Percentiles rank a stretch among this genome's conserved stretches.
Conservation (phyloP, 2,797 vertebrate species). For the Lindbergichthys nudifrons region DNA sequence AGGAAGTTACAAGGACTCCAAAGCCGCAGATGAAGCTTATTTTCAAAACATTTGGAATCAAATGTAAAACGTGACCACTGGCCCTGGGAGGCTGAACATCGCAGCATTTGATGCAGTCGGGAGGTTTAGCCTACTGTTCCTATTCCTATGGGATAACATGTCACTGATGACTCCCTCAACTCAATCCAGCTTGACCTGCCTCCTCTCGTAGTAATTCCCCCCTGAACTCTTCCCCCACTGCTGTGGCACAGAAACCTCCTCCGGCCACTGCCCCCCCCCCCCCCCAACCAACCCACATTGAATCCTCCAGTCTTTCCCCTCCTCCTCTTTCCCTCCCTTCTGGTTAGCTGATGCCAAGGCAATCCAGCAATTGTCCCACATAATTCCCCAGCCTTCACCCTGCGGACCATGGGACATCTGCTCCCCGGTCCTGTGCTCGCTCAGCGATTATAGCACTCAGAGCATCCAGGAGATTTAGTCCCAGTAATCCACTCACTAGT, state of each 20-base stretch:
- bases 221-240: slow-evolving; percentile 48
- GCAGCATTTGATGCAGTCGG: slow-evolving; percentile 27
- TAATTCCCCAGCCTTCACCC: slow-evolving; percentile 83
- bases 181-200: slow-evolving; percentile 62
- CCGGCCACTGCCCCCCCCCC: not conserved
- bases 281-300: slow-evolving; percentile 2
- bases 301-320: slow-evolving; percentile 48
- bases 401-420: slow-evolving; percentile 86
- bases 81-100: slow-evolving; percentile 21
- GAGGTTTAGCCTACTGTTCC: slow-evolving; percentile 49
- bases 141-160: slow-evolving; percentile 40
- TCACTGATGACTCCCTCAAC: slow-evolving; percentile 51
- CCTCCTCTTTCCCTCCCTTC: slow-evolving; percentile 40
- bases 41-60: slow-evolving; percentile 44
- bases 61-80: slow-evolving; percentile 34
- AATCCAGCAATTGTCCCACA: slow-evolving; percentile 82
- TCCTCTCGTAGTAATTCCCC: slow-evolving; percentile 60
- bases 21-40: slow-evolving; percentile 36
- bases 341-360: slow-evolving; percentile 66
- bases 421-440: slow-evolving; percentile 75
- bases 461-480: slow-evolving; percentile 85
- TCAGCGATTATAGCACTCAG: slow-evolving; percentile 85
- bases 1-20: slow-evolving; percentile 46
- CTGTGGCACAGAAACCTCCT: slow-evolving; percentile 41
- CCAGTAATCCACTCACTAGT: slow-evolving; percentile 83